phyloP scores from a whole-genome alignment of 2,888 invertebrate species.

The Dendrolimus houi region DNA sequence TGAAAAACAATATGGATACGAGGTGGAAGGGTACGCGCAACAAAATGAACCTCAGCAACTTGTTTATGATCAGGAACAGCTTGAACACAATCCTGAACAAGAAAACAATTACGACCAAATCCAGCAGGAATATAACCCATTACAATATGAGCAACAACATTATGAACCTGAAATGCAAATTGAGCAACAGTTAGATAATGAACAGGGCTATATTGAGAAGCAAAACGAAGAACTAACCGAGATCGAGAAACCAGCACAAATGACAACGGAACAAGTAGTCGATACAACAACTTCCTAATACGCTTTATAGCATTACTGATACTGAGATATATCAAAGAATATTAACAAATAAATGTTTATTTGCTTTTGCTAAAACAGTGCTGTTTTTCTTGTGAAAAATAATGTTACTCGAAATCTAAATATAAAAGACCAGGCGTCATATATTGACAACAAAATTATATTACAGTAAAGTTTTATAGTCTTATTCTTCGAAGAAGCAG shows the following conservation, averaged over 20 bases:
- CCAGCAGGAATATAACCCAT: constrained; percentile 11
- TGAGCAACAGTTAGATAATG: constrained; percentile 32
- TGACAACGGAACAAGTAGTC: background rate
- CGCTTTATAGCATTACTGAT: too few relatives aligned
- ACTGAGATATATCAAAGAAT: too few relatives aligned
- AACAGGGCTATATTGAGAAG: constrained; percentile 27
- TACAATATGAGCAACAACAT: constrained; percentile 19
- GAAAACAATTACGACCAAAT: constrained; percentile 5
- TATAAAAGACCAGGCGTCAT: too few relatives aligned
- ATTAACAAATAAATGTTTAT: too few relatives aligned
- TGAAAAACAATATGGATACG: constrained; percentile 41
- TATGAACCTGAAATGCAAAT: constrained; percentile 24
- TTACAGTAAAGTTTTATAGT: too few relatives aligned
- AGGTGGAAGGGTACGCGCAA: constrained; percentile 15
- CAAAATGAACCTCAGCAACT: constrained; percentile 19
- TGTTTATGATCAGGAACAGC: constrained; percentile 9
- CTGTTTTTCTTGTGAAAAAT: constrained; percentile 11
- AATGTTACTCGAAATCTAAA: background rate
- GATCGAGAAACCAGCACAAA: background rate
- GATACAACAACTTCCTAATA: too few relatives aligned
- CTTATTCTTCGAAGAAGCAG: too few relatives aligned
- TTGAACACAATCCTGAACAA: constrained; percentile 8
- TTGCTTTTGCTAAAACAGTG: too few relatives aligned
- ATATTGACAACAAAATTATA: too few relatives aligned
- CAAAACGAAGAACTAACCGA: constrained; percentile 9